Conservation (phyloP, 2,113 vertebrate genomes). For the Ciconia boyciana region DNA sequence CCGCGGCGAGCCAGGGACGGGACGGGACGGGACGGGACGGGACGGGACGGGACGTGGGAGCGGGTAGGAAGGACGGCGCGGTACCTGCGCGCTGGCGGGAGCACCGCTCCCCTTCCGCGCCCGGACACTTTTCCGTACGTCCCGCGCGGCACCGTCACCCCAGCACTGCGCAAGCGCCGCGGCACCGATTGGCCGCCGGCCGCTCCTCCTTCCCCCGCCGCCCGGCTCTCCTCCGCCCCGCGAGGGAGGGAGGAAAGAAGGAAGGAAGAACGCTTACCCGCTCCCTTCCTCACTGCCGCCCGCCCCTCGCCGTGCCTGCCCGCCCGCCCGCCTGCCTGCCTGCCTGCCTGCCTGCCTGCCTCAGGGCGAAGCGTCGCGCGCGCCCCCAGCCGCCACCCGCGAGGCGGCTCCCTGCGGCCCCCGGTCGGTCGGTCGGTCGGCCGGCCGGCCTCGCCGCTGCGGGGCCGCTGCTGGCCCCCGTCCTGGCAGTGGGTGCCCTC, state of each 20-base stretch:
- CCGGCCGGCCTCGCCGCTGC: no score
- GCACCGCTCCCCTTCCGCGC: background rate
- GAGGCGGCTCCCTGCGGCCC: background rate
- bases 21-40: rapidly evolving
- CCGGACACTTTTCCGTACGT: background rate
- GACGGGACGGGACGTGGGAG: rapidly evolving
- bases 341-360: no score
- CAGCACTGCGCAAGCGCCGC: conserved; percentile 1
- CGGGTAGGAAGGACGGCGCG: rapidly evolving
- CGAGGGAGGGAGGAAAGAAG: no score
- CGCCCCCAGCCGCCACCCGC: background rate
- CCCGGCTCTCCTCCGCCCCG: background rate
- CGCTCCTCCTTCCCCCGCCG: background rate
- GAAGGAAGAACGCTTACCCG: no score
- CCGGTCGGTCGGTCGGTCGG: background rate
- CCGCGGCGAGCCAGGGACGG: rapidly evolving
- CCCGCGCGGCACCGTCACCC: background rate
- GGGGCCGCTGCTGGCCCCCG: no score
- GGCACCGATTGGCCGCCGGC: background rate
- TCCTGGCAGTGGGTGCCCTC: background rate
- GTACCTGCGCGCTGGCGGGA: background rate
- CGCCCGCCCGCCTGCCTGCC: no score
- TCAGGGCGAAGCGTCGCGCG: rapidly evolving
- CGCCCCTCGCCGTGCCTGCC: background rate
- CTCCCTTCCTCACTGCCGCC: rapidly evolving